Conservation (phyloP, 1,140 invertebrate species). For the Drosophila dunni region DNA sequence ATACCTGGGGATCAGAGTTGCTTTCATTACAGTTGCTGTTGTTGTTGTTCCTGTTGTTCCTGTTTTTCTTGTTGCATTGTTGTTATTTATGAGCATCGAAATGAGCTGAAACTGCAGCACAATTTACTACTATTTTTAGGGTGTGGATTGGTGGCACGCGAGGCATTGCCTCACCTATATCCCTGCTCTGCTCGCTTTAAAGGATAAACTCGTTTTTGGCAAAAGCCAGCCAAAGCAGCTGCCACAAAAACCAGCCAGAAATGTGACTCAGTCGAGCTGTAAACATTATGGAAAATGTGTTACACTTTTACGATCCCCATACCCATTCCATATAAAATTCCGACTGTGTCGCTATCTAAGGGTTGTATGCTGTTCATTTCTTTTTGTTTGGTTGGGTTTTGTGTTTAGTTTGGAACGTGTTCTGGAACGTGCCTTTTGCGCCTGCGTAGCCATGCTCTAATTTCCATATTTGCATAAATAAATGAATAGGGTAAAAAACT, state of each 20-base stretch:
- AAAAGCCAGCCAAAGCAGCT: constrained; percentile 55
- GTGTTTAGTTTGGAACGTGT: constrained; percentile 50
- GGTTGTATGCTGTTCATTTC: neutral
- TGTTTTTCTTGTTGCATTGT: constrained; percentile 50
- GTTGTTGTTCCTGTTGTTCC: constrained; percentile 46
- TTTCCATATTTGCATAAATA: constrained; percentile 64
- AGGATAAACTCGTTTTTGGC: constrained; percentile 77
- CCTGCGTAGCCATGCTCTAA: constrained; percentile 56
- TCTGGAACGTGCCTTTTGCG: constrained; percentile 56
- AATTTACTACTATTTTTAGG: constrained; percentile 21
- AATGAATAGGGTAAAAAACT: constrained; percentile 3
- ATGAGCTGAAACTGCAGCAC: constrained; percentile 64
- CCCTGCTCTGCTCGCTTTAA: neutral
- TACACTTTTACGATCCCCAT: constrained; percentile 35
- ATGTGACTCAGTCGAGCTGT: constrained; percentile 28
- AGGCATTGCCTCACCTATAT: constrained; percentile 33
- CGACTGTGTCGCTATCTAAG: constrained; percentile 50
- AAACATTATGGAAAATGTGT: constrained; percentile 58
- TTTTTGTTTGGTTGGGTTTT: constrained; percentile 29
- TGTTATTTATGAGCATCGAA: constrained; percentile 81
- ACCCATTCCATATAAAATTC: constrained; percentile 1
- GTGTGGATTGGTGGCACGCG: constrained; percentile 43
- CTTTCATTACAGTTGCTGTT: constrained; percentile 46
- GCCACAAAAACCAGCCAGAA: constrained; percentile 21
- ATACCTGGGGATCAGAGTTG: constrained; percentile 90